phyloP scores from a whole-genome alignment of 2,888 invertebrate species.

The Drosophila colorata region DNA sequence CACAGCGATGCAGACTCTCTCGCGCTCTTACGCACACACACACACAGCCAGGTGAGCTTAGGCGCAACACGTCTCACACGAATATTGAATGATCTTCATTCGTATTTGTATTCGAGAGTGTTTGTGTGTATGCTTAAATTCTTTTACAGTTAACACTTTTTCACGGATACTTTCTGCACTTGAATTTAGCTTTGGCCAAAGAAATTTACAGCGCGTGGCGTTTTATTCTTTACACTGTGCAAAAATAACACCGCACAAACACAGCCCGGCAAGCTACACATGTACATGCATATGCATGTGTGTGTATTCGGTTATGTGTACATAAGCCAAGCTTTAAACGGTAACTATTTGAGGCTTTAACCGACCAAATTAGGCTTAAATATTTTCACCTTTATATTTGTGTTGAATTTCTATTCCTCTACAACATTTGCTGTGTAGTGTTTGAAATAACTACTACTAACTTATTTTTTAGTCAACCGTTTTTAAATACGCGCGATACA shows the following conservation, averaged over 20 bases:
- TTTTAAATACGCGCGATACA: slow-evolving; percentile 31
- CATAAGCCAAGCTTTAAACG: slow-evolving; percentile 31
- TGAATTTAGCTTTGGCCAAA: slow-evolving; percentile 15
- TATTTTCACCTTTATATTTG: slow-evolving; percentile 7
- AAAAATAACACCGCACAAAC: slow-evolving; percentile 14
- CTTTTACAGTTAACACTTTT: slow-evolving; percentile 38
- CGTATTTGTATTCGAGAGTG: slow-evolving; percentile 12
- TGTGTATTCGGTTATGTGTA: slow-evolving; percentile 7
- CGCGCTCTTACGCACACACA: slow-evolving; percentile 30
- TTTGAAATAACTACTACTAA: slow-evolving; percentile 9
- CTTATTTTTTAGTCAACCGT: not conserved
- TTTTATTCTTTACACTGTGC: slow-evolving; percentile 5
- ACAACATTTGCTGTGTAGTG: slow-evolving; percentile 9
- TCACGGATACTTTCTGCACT: slow-evolving; percentile 37
- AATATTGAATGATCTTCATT: slow-evolving; percentile 68
- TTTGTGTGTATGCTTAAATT: slow-evolving; percentile 33
- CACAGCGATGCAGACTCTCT: slow-evolving; percentile 18
- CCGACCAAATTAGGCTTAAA: slow-evolving; percentile 6
- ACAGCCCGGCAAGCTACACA: slow-evolving; percentile 36
- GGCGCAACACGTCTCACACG: slow-evolving; percentile 71
- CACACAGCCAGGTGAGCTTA: slow-evolving; percentile 61
- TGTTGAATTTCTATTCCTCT: slow-evolving; percentile 5
- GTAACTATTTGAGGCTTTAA: slow-evolving; percentile 8
- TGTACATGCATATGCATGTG: not conserved
- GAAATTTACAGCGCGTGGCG: slow-evolving; percentile 31